phyloP scores from a whole-genome alignment of 2,797 vertebrate species.

The Mormyrus proboscirostris region DNA sequence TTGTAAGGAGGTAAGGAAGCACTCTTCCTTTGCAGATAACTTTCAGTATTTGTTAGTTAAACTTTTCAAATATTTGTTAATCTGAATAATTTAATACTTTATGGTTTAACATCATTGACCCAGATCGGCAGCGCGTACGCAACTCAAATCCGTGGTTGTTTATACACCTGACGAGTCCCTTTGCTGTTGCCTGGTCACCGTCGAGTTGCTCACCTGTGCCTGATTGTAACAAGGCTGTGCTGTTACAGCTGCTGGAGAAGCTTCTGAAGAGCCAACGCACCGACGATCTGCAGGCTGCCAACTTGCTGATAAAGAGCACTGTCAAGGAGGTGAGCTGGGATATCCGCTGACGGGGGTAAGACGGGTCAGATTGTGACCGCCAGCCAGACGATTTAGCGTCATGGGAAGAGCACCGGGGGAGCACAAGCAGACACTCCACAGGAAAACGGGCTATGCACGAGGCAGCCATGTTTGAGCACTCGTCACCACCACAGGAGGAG shows the following conservation, averaged over 20 bases:
- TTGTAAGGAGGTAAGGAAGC: neutral
- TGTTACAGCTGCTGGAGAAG: conserved; percentile 66
- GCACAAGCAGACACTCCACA: neutral
- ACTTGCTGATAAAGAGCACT: conserved; percentile 78
- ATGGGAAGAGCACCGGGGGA: neutral
- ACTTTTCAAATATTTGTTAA: neutral
- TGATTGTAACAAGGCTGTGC: neutral
- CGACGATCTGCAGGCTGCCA: conserved; percentile 82
- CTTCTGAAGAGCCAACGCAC: conserved; percentile 72
- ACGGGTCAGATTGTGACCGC: too few species aligned
- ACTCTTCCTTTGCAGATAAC: neutral
- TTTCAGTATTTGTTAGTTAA: neutral
- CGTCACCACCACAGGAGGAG: conserved; percentile 63
- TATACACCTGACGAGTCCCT: neutral
- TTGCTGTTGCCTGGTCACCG: neutral
- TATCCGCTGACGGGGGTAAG: neutral
- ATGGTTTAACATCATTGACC: neutral
- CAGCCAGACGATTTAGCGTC: neutral
- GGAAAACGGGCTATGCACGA: neutral
- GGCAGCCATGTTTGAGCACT: too few species aligned
- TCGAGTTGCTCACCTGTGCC: neutral
- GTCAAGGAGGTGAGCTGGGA: conserved; percentile 67
- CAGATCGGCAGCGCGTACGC: neutral
- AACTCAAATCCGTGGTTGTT: neutral
- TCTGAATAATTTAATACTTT: neutral